phyloP scores from a whole-genome alignment of 2,113 vertebrate species.

The Chelonoidis abingdonii region DNA sequence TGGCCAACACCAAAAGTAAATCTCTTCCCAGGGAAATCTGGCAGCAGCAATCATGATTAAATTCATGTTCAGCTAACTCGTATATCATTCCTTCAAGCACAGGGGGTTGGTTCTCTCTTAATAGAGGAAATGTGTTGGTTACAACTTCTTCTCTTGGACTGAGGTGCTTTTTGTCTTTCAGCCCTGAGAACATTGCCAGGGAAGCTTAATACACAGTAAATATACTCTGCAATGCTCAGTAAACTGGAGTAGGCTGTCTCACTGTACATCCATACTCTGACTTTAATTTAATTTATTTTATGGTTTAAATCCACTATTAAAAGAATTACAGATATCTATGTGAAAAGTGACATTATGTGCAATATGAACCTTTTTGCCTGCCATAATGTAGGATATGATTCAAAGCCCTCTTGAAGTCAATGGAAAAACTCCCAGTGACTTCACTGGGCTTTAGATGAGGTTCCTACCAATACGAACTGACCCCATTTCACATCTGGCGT shows the following conservation, averaged over 20 bases:
- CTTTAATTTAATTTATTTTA: not conserved
- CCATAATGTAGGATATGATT: fast-evolving
- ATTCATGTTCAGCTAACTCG: not conserved
- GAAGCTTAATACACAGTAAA: not conserved
- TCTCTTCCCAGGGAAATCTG: not conserved
- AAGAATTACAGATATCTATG: not conserved
- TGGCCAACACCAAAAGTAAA: not conserved
- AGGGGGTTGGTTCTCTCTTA: not conserved
- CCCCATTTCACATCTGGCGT: not conserved
- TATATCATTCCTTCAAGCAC: not conserved
- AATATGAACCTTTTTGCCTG: fast-evolving
- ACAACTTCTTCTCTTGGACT: not conserved
- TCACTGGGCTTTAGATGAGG: not conserved
- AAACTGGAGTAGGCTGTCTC: not conserved
- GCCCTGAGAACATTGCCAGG: not conserved
- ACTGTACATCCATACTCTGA: not conserved
- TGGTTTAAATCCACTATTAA: not conserved
- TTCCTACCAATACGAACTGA: not conserved
- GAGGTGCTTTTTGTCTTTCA: not conserved
- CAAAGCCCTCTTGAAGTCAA: not conserved
- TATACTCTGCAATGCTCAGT: not conserved
- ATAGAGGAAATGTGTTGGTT: not conserved
- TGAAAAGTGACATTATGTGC: not conserved
- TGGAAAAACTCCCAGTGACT: not conserved
- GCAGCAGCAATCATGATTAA: not conserved